phyloP scores from a whole-genome alignment of 2,888 invertebrate genomes.

The Protodeltote pygarga region DNA sequence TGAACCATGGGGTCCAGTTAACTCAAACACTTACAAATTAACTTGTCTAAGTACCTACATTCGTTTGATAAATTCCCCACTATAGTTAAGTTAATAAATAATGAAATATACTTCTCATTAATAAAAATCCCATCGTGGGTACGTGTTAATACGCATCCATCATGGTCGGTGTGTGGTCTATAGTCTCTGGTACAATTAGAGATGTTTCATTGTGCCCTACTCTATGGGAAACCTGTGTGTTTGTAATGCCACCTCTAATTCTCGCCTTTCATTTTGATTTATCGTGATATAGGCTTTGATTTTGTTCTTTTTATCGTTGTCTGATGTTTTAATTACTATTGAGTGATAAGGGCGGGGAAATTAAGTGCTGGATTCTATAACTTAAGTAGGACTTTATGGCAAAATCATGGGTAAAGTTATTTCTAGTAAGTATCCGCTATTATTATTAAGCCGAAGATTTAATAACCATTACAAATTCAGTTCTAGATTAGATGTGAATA shows the following conservation, averaged over 20 bases:
- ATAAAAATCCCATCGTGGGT: slow-evolving; percentile 40
- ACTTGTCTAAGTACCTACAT: slow-evolving; percentile 4
- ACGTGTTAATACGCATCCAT: slow-evolving; percentile 58
- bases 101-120: slow-evolving; percentile 36
- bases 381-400: too few species aligned
- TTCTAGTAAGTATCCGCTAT: too few species aligned
- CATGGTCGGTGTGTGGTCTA: slow-evolving; percentile 58
- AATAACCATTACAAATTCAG: too few species aligned
- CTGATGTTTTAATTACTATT: slow-evolving; percentile 31
- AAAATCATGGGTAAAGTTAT: too few species aligned
- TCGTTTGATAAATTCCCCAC: slow-evolving; percentile 19
- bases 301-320: slow-evolving; percentile 24
- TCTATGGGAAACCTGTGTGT: slow-evolving; percentile 50
- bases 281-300: slow-evolving; percentile 24
- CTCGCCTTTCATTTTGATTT: slow-evolving; percentile 50
- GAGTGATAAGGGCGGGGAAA: not conserved
- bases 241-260: slow-evolving; percentile 48
- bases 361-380: too few species aligned
- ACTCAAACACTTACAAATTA: too few species aligned
- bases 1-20: too few species aligned
- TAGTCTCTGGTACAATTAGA: slow-evolving; percentile 53
- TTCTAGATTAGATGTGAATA: too few species aligned
- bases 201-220: slow-evolving; percentile 40
- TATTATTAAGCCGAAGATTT: too few species aligned
- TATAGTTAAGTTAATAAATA: slow-evolving; percentile 27